phyloP scores from a whole-genome alignment of 2,888 invertebrate genomes.

The Chaetogeoica ovagalla region DNA sequence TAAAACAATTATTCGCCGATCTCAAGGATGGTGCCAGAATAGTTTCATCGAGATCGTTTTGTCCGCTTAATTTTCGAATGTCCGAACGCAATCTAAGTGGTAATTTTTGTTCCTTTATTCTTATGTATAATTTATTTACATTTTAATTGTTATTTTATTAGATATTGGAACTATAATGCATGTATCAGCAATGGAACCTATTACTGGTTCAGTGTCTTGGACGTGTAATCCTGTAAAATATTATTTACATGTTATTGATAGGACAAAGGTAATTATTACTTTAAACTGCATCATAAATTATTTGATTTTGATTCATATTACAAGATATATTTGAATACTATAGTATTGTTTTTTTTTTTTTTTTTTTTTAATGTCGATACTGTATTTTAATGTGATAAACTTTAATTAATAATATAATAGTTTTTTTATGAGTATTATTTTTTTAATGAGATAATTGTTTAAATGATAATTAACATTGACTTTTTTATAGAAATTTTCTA shows the following conservation, averaged over 20 bases:
- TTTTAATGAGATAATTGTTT: not conserved
- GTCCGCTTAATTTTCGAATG: constrained; percentile 96
- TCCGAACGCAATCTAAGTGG: constrained; percentile 95
- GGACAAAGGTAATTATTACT: constrained; percentile 70
- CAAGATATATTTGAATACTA: not conserved
- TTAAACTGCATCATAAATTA: not conserved
- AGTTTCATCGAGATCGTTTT: constrained; percentile 98
- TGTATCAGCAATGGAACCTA: constrained; percentile 92
- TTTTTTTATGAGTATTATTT: too few species aligned
- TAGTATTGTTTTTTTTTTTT: not conserved
- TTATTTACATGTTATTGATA: constrained; percentile 96
- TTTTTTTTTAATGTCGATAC: not conserved
- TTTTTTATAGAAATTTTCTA: too few species aligned
- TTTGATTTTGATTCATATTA: not conserved
- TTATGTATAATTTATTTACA: constrained; percentile 34
- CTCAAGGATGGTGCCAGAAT: constrained; percentile 93
- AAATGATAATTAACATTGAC: too few species aligned
- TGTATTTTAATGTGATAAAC: not conserved
- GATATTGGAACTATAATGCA: constrained; percentile 99
- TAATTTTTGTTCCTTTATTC: constrained; percentile 57
- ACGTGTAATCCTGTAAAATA: constrained; percentile 98
- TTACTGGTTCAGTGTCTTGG: constrained; percentile 97
- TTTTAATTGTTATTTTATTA: constrained; percentile 58
- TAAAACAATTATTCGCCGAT: constrained; percentile 95
- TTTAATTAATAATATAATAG: not conserved